Evolutionary conservation across 2,797 vertebrate genomes (phyloP).

Genomic region (Pseudochirops corinnae): DNA sequence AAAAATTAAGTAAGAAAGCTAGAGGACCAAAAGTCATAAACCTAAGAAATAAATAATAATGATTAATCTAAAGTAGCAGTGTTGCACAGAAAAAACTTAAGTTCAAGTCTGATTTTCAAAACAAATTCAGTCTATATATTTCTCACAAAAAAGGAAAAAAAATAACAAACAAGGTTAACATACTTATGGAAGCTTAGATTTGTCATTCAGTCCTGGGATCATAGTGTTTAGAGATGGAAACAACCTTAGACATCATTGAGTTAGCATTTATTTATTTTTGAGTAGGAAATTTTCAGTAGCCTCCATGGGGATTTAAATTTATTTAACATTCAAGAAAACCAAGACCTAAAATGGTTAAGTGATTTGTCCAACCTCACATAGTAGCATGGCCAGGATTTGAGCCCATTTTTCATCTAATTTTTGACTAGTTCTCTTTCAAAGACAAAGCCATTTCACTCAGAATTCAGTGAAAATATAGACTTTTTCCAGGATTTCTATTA

Average conservation of each 20-base stretch:
- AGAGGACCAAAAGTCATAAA: background rate
- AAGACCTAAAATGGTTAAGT: background rate
- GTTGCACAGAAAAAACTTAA: background rate
- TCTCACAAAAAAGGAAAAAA: background rate
- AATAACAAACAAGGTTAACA: background rate
- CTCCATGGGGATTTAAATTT: constrained; percentile 48
- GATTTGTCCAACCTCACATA: background rate
- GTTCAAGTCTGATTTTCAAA: background rate
- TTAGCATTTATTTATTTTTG: background rate
- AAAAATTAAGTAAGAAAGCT: constrained; percentile 6
- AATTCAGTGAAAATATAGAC: background rate
- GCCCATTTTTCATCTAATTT: background rate
- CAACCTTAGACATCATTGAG: background rate
- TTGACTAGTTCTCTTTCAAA: background rate
- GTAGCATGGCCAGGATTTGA: background rate
- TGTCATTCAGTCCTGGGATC: background rate
- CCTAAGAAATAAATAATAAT: background rate
- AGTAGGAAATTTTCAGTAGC: background rate
- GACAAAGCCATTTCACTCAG: background rate
- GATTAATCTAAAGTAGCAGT: background rate
- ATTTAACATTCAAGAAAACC: background rate
- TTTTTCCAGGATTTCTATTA: background rate
- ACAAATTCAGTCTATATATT: background rate
- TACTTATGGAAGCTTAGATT: background rate
- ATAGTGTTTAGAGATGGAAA: background rate